A percentile compares a stretch with the other conserved stretches of the same genome.
Conservation (phyloP, 2,797 vertebrate species). For the Ctenosaura bakeri region DNA sequence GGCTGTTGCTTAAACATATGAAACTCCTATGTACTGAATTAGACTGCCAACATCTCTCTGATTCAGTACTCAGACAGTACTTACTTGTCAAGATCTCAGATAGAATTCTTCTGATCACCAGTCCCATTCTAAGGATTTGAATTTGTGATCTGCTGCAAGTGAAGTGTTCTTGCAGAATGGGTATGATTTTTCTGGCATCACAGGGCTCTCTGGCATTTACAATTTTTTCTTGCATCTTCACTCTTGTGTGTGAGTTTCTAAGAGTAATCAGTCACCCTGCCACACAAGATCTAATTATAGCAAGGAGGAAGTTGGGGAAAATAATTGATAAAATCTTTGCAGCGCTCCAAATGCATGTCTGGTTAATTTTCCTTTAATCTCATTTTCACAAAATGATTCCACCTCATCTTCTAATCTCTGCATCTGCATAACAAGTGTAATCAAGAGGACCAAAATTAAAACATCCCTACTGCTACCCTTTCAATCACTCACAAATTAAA, state of each 20-base stretch:
- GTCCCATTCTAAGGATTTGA: not conserved
- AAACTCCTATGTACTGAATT: not conserved
- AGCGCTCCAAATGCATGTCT: constrained; percentile 54
- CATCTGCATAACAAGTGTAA: constrained; percentile 68
- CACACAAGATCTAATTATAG: constrained; percentile 47
- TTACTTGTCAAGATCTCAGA: not conserved
- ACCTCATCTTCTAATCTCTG: constrained; percentile 56
- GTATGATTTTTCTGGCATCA: not conserved
- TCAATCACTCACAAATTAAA: constrained; percentile 64
- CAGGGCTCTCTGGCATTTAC: not conserved
- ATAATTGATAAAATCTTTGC: constrained; percentile 52
- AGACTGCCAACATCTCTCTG: too few relatives aligned
- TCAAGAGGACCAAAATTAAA: constrained; percentile 74
- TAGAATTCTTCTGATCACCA: not conserved
- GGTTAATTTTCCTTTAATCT: constrained; percentile 68
- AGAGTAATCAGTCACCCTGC: constrained; percentile 33
- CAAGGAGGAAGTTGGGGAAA: constrained; percentile 54
- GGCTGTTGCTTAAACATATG: not conserved
- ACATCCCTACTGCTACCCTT: constrained; percentile 65
- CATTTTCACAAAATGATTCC: constrained; percentile 69
- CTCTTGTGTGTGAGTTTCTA: constrained; percentile 24
- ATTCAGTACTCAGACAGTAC: not conserved
- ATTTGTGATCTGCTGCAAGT: not conserved
- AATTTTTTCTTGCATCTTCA: constrained; percentile 16
- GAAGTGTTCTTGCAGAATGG: not conserved